These are phyloP conservation scores for Montipora cactus DNA, from an alignment of 64 coral and sea anemone species.

Conservation along the genomic window DNA sequence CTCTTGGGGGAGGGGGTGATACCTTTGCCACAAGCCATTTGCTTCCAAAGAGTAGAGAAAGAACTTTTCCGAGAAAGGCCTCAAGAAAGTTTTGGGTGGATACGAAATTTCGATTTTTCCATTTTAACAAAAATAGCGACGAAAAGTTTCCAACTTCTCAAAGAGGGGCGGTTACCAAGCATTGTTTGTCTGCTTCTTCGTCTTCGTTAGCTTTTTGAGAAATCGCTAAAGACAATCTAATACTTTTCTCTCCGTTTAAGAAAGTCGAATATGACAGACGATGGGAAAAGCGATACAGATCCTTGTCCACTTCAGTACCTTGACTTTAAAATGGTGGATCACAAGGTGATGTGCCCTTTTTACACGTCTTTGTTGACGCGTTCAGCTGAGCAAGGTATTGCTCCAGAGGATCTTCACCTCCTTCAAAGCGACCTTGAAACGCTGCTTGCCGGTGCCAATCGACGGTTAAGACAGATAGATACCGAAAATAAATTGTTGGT, in stretches of 20 bases:
- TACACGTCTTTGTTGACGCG: constrained; percentile 89
- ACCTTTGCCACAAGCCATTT: no score
- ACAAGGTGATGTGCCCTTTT: constrained; percentile 93
- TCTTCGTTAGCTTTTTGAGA: not conserved
- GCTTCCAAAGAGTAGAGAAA: no score
- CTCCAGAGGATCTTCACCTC: constrained; percentile 89
- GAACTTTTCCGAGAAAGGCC: no score
- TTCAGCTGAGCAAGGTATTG: constrained; percentile 75
- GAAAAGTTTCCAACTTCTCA: no score
- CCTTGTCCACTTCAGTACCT: constrained; percentile 94
- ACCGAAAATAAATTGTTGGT: constrained; percentile 95
- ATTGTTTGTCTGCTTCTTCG: not conserved
- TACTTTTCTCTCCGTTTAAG: not conserved
- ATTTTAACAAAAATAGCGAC: no score
- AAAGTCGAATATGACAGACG: constrained; percentile 53
- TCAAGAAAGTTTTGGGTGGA: no score
- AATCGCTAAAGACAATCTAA: not conserved
- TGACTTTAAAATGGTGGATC: constrained; percentile 95
- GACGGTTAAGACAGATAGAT: constrained; percentile 86
- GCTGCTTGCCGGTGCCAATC: constrained; percentile 87
- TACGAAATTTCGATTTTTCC: no score
- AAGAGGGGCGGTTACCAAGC: constrained; percentile 11
- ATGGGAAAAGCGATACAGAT: constrained; percentile 88
- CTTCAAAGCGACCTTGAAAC: constrained; percentile 99
- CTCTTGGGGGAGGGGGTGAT: not conserved